phyloP scores from a whole-genome alignment of 2,888 invertebrate genomes.

The Macrosiphum euphorbiae region DNA sequence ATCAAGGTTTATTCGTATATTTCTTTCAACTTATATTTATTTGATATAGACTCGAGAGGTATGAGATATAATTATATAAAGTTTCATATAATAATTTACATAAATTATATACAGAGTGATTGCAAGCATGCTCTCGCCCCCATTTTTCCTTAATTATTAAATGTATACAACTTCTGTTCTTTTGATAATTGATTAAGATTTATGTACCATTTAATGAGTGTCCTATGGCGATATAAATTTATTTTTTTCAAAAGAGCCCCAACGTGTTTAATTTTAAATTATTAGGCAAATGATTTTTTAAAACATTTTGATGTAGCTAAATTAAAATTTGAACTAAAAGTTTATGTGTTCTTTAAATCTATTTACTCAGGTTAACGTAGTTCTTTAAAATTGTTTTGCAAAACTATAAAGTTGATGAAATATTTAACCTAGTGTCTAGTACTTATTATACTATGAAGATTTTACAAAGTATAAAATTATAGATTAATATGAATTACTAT shows the following conservation, averaged over 20 bases:
- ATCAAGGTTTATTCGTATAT: neutral
- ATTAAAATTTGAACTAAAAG: neutral
- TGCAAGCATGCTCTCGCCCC: neutral
- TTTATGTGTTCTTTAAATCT: neutral
- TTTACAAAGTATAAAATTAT: neutral
- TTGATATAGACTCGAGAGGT: neutral
- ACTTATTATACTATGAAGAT: no score
- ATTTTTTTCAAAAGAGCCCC: neutral
- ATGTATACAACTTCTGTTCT: neutral
- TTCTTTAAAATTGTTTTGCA: neutral
- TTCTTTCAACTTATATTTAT: neutral
- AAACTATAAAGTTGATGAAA: neutral
- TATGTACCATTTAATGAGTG: neutral
- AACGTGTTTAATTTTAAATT: neutral
- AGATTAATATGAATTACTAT: neutral
- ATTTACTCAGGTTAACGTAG: neutral
- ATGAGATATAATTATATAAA: neutral
- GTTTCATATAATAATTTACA: neutral
- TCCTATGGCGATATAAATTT: neutral
- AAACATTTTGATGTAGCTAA: neutral
- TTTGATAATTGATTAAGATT: neutral
- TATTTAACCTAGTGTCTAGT: neutral
- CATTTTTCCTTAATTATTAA: neutral
- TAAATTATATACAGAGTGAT: neutral
- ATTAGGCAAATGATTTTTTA: neutral